A percentile compares a stretch with the other conserved stretches of the same genome.
Evolutionary conservation across 2,888 invertebrate species (phyloP).

Genomic region (Hydrotaea diabolus): DNA sequence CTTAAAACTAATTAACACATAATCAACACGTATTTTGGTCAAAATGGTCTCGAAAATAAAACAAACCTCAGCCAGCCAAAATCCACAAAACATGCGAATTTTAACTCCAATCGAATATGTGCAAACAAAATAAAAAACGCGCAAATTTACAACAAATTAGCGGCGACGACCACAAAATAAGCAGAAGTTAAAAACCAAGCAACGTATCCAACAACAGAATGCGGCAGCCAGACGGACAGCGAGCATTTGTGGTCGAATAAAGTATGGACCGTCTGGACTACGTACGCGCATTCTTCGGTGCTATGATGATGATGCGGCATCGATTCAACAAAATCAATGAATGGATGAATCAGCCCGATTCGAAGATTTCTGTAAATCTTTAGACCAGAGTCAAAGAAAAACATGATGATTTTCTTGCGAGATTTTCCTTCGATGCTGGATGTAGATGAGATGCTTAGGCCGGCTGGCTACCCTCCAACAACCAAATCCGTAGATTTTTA

Average conservation of each 20-base stretch:
- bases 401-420: not conserved
- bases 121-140: constrained; percentile 24
- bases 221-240: constrained; percentile 46
- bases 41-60: constrained; percentile 45
- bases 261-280: not conserved
- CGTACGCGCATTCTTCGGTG: constrained; percentile 3
- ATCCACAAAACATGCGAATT: constrained; percentile 34
- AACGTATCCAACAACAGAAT: constrained; percentile 57
- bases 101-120: constrained; percentile 46
- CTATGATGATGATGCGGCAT: not conserved
- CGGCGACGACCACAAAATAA: constrained; percentile 45
- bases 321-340: no score
- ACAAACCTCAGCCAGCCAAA: constrained; percentile 16
- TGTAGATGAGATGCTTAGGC: not conserved
- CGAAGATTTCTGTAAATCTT: not conserved
- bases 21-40: constrained; percentile 69
- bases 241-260: not conserved
- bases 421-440: not conserved
- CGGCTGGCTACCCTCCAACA: no score
- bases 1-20: constrained; percentile 70
- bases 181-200: constrained; percentile 20
- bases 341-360: not conserved
- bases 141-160: constrained; percentile 49
- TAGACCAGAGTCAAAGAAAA: not conserved
- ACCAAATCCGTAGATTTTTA: constrained; percentile 13